Conservation (phyloP, 2,888 invertebrate genomes). For the Cephus spinipes region DNA sequence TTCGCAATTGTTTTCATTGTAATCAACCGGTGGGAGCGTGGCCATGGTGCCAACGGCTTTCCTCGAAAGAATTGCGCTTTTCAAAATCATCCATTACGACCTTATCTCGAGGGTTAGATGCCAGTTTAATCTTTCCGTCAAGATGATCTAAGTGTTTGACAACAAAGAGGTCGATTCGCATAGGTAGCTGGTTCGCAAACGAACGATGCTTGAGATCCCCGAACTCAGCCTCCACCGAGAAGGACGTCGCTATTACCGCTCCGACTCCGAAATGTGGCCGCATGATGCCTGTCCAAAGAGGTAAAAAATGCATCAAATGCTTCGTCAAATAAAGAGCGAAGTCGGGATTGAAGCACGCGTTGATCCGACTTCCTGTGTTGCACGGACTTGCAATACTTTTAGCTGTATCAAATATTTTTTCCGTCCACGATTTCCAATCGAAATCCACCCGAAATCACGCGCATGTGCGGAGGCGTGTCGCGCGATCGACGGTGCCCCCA, state of each 20-base stretch:
- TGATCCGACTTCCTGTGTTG: constrained; percentile 24
- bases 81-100: too few relatives aligned
- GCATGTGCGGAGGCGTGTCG: too few relatives aligned
- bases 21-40: too few relatives aligned
- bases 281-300: constrained; percentile 33
- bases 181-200: constrained; percentile 26
- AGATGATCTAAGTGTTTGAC: constrained; percentile 30
- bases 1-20: too few relatives aligned
- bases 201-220: constrained; percentile 23
- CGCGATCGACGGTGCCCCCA: too few relatives aligned
- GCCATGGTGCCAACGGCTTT: too few relatives aligned
- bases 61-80: too few relatives aligned
- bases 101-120: constrained; percentile 19
- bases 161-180: constrained; percentile 31
- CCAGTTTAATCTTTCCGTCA: constrained; percentile 30
- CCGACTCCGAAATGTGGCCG: constrained; percentile 24
- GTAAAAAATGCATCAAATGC: constrained; percentile 26
- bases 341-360: constrained; percentile 27
- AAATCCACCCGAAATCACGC: too few relatives aligned
- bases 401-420: constrained; percentile 18
- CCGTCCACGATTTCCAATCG: constrained; percentile 27
- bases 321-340: constrained; percentile 21
- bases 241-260: constrained; percentile 27
- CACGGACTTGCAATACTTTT: constrained; percentile 16
- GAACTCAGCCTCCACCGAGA: constrained; percentile 33